A percentile compares a stretch with the other conserved stretches of the same genome.
Conservation (phyloP, 2,888 invertebrate species). For the Achlya flavicornis region DNA sequence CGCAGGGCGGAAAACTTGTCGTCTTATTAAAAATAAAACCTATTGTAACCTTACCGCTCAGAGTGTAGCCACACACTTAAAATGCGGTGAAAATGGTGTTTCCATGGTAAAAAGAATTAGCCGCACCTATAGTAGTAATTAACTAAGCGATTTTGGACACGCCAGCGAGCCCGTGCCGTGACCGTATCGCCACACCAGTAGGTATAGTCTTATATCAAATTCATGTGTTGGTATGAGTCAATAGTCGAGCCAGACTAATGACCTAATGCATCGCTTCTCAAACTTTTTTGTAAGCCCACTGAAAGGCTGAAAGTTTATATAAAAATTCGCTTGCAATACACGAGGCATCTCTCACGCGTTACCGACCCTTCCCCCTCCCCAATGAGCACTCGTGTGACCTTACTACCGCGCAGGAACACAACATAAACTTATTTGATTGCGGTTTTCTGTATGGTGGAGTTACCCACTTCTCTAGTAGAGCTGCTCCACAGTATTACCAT, state of each 20-base stretch:
- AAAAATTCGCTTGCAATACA: no score
- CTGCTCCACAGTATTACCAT: no score
- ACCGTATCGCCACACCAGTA: background rate
- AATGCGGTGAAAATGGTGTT: constrained; percentile 1
- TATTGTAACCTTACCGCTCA: background rate
- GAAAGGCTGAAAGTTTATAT: no score
- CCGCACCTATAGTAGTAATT: constrained; percentile 39
- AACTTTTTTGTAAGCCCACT: background rate
- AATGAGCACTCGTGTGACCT: no score
- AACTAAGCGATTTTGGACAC: constrained; percentile 42
- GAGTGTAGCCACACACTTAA: background rate
- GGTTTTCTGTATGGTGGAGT: no score
- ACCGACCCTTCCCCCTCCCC: no score
- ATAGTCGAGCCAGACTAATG: no score
- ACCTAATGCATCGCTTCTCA: no score
- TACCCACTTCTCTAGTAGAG: no score
- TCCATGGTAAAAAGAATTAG: constrained; percentile 18
- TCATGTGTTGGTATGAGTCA: background rate
- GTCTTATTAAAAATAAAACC: background rate
- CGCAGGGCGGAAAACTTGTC: background rate
- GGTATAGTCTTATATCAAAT: background rate
- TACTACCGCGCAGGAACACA: no score
- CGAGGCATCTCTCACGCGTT: no score
- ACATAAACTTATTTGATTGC: no score
- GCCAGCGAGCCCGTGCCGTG: constrained; percentile 21